phyloP scores from a whole-genome alignment of 2,113 vertebrate genomes.

The Paracanthobrama guichenoti region DNA sequence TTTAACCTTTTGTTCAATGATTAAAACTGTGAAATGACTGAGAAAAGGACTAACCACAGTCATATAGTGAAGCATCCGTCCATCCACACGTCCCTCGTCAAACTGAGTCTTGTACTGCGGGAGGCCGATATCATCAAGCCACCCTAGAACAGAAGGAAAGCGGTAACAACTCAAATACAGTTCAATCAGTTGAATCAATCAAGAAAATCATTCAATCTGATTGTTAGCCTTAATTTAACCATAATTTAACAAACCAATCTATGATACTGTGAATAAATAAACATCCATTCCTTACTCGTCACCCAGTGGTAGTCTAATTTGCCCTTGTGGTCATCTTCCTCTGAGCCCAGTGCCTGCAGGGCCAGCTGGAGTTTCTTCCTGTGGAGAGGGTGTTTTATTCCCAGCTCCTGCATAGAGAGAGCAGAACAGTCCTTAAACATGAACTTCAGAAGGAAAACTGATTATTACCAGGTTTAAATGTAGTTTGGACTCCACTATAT shows the following conservation, averaged over 20 bases:
- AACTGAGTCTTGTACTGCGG: constrained; percentile 99
- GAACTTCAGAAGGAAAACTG: neutral
- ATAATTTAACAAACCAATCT: neutral
- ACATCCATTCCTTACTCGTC: constrained; percentile 81
- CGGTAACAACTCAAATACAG: neutral
- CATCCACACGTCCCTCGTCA: constrained; percentile 93
- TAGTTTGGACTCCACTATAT: neutral
- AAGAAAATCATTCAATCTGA: neutral
- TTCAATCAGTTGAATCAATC: neutral
- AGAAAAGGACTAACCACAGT: constrained; percentile 82
- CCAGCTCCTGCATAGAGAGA: constrained; percentile 83
- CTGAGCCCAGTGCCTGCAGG: constrained; percentile 92
- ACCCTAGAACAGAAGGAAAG: constrained; percentile 75
- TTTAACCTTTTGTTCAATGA: neutral
- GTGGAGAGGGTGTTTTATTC: constrained; percentile 92
- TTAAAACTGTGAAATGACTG: neutral
- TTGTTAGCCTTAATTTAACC: neutral
- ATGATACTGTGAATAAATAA: neutral
- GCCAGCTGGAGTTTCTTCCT: constrained; percentile 96
- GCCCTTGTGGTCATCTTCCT: constrained; percentile 92
- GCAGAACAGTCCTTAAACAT: constrained; percentile 1
- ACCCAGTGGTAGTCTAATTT: constrained; percentile 98
- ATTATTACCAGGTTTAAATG: neutral
- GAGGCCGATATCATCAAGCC: constrained; percentile 97
- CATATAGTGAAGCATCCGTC: constrained; percentile 98